phyloP scores from a whole-genome alignment of 2,113 vertebrate species.

The Brachyistius frenatus region DNA sequence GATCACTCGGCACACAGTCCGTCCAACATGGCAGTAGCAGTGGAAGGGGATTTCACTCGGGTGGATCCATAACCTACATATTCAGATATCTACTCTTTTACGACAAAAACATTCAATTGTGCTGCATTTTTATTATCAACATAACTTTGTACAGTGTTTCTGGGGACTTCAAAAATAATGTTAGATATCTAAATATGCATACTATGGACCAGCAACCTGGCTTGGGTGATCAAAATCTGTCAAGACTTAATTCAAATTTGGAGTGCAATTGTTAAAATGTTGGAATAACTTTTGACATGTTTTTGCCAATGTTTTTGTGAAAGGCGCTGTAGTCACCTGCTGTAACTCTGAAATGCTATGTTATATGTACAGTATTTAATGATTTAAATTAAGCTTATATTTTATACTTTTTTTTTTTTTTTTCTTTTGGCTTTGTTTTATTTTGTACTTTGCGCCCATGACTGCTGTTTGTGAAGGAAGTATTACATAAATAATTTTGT shows the following conservation, averaged over 20 bases:
- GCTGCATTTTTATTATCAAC: slow-evolving; percentile 31
- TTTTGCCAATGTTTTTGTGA: slow-evolving; percentile 50
- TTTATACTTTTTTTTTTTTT: slow-evolving; percentile 72
- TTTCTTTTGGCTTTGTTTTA: slow-evolving; percentile 46
- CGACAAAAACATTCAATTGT: not conserved
- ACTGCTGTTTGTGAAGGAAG: slow-evolving; percentile 76
- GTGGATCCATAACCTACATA: slow-evolving; percentile 52
- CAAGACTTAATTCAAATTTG: slow-evolving; percentile 6
- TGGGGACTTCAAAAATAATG: slow-evolving; percentile 20
- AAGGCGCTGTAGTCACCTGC: slow-evolving; percentile 67
- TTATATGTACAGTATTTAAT: slow-evolving; percentile 86
- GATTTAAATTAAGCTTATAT: slow-evolving; percentile 84
- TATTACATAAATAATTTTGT: slow-evolving; percentile 52
- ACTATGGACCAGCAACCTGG: slow-evolving; percentile 51
- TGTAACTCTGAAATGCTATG: slow-evolving; percentile 70
- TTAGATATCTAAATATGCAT: slow-evolving; percentile 61
- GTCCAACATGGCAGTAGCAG: slow-evolving; percentile 56
- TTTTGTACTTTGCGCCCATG: slow-evolving; percentile 64
- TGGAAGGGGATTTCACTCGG: slow-evolving; percentile 52
- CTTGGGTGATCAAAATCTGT: slow-evolving; percentile 19
- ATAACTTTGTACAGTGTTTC: slow-evolving; percentile 41
- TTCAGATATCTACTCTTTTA: slow-evolving; percentile 50
- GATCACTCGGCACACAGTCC: slow-evolving; percentile 39
- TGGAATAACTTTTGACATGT: not conserved
- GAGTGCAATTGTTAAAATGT: slow-evolving; percentile 60